phyloP scores from a whole-genome alignment of 2,797 vertebrate species.

The Artibeus lituratus region DNA sequence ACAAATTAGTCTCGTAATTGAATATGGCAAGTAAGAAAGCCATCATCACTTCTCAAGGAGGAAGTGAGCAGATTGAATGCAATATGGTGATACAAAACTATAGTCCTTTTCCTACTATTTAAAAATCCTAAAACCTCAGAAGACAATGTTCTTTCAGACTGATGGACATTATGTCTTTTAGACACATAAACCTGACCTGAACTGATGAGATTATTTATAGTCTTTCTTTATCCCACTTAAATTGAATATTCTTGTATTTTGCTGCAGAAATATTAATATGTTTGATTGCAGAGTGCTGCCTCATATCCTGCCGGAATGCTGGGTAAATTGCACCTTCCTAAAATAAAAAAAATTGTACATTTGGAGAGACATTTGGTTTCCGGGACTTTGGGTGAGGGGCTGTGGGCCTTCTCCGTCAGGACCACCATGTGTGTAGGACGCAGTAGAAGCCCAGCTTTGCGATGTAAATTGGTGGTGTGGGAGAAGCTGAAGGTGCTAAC shows the following conservation, averaged over 20 bases:
- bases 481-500: background rate
- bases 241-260: conserved; percentile 48
- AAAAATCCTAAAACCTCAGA: conserved; percentile 26
- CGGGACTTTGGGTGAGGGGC: background rate
- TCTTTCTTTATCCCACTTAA: conserved; percentile 23
- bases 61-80: background rate
- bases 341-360: conserved; percentile 21
- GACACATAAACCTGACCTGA: background rate
- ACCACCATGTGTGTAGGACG: background rate
- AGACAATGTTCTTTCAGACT: conserved; percentile 47
- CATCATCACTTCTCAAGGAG: background rate
- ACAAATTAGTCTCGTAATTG: background rate
- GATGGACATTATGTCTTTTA: too few relatives aligned
- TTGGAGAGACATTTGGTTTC: conserved; percentile 4
- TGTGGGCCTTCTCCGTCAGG: background rate
- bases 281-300: conserved; percentile 4
- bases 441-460: background rate
- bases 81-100: background rate
- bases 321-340: background rate
- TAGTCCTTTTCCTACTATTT: conserved; percentile 8
- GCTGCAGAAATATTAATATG: conserved; percentile 13
- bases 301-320: background rate
- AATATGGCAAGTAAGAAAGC: background rate
- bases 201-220: conserved; percentile 13
- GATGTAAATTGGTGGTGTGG: background rate